Base-by-base conservation (phyloP, 2,797 vertebrate species). In the Pelodytes ibericus region DNA sequence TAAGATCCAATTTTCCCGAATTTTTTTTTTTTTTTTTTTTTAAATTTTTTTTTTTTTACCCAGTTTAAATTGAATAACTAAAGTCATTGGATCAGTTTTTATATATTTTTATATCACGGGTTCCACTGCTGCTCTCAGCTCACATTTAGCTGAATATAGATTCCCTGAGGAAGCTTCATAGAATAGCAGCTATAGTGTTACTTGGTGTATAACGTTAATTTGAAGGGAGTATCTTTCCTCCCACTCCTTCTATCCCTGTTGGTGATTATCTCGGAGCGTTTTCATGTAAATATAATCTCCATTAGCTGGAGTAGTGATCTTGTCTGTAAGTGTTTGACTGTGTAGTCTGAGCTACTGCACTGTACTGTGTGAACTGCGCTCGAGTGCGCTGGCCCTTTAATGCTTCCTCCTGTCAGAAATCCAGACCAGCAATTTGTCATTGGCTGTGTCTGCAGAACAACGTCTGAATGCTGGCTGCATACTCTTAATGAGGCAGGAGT, bases 381-480 rank as follows among this genome's bases (percentile, higher is more conserved):
- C n/a, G 10, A 39, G n/a, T 13, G 80, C 61, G 77, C 4, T 75
- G 69, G 80, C 81, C 74, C 76, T 81, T 26, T 33, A 18, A 18
- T 70, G 75, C 77, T 74, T 81, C 62, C 58, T 31, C 58, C 24
- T 71, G 79, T 85, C 82, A 80, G 22, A 79, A 73, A 79, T 75
- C 25, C 69, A 84, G 79, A 75, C 69, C 71, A 70, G 65, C 49
- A 74, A 82, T 74, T 53, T 76, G 29, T 80, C 76, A 58, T 53
- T 81, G n/a, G 61, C 0, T 73, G 65, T 71, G 36, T 57, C 79
- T 86, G 61, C 18, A 27, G 75, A 82, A 69, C 73, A 72, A n/a
- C n/a, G 65, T 29, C 18, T 51, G 4, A 33, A 22, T 11, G 20
- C 30, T 11, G 4, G n/a, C 15, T 11, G 49, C 20, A 24, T 51